phyloP scores from a whole-genome alignment of 1,140 invertebrate genomes.

The Monomorium pharaonis region DNA sequence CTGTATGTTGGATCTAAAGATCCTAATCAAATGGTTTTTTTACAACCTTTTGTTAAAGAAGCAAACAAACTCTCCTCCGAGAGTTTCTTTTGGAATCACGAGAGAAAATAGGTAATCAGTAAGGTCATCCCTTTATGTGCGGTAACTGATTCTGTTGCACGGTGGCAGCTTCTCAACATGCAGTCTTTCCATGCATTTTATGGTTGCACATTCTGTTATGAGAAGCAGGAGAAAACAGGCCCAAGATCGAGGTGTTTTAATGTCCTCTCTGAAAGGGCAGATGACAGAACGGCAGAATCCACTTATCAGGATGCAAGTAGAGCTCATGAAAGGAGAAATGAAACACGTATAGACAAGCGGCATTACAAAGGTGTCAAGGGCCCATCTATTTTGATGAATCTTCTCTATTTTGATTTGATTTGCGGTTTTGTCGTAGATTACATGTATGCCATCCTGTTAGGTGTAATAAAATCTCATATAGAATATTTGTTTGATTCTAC shows the following conservation, averaged over 20 bases:
- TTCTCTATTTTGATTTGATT: slow-evolving; percentile 30
- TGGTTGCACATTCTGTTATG: slow-evolving; percentile 62
- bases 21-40: slow-evolving; percentile 60
- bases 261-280: background rate
- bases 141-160: slow-evolving; percentile 59
- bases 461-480: too few relatives aligned
- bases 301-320: slow-evolving; percentile 21
- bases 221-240: slow-evolving; percentile 27
- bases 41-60: slow-evolving; percentile 55
- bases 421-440: background rate
- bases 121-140: slow-evolving; percentile 50
- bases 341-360: background rate
- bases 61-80: slow-evolving; percentile 47
- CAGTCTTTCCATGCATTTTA: slow-evolving; percentile 49
- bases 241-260: slow-evolving; percentile 7
- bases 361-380: slow-evolving; percentile 31
- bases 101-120: slow-evolving; percentile 36
- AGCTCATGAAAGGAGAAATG: slow-evolving; percentile 16
- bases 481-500: too few relatives aligned
- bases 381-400: slow-evolving; percentile 17
- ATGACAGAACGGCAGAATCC: slow-evolving; percentile 24
- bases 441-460: too few relatives aligned
- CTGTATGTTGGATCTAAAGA: slow-evolving; percentile 52
- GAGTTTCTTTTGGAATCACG: slow-evolving; percentile 50
- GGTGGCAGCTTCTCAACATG: slow-evolving; percentile 51